Percentiles rank a stretch among this genome's conserved stretches.
These are phyloP conservation scores for Colossoma macropomum DNA, from an alignment of 2,113 vertebrate species.

Conservation along the genomic window DNA sequence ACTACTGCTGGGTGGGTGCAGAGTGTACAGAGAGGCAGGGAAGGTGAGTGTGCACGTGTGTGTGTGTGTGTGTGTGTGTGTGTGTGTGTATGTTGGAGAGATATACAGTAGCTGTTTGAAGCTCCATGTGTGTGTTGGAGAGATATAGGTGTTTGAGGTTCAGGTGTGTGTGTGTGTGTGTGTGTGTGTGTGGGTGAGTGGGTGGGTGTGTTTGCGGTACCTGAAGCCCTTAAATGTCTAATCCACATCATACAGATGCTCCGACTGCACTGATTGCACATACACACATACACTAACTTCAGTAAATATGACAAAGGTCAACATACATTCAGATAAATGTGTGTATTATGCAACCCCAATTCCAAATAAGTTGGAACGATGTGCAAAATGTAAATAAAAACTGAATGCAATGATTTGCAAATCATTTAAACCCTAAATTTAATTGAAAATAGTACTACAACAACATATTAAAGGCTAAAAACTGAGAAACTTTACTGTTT, in stretches of 20 bases:
- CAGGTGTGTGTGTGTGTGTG: constrained; percentile 1
- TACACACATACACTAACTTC: constrained; percentile 15
- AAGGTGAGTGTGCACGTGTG: constrained; percentile 17
- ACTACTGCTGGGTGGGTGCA: constrained; percentile 7
- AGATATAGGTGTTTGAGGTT: constrained; percentile 1
- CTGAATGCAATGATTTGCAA: too few relatives aligned
- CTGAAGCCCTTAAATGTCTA: constrained; percentile 9
- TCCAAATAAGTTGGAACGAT: too few relatives aligned
- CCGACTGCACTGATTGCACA: constrained; percentile 24
- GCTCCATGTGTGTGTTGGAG: constrained; percentile 8
- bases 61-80: constrained; percentile 34
- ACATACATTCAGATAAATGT: constrained; percentile 30
- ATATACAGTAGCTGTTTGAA: constrained; percentile 8
- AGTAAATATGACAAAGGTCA: constrained; percentile 39
- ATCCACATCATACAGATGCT: constrained; percentile 40
- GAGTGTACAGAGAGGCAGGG: constrained; percentile 7
- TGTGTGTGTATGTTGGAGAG: constrained; percentile 24
- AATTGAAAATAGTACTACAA: too few relatives aligned
- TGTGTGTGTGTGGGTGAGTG: constrained; percentile 3
- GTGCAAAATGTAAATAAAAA: too few relatives aligned
- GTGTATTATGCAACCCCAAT: too few relatives aligned
- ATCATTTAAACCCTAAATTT: too few relatives aligned
- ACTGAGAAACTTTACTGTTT: too few relatives aligned
- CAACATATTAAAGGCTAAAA: too few relatives aligned
- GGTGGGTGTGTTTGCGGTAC: neutral